Percentiles rank a stretch among this genome's conserved stretches.
These are phyloP conservation scores for Paedocypris micromegethes DNA, from an alignment of 2,797 vertebrate species.

Conservation along the genomic window DNA sequence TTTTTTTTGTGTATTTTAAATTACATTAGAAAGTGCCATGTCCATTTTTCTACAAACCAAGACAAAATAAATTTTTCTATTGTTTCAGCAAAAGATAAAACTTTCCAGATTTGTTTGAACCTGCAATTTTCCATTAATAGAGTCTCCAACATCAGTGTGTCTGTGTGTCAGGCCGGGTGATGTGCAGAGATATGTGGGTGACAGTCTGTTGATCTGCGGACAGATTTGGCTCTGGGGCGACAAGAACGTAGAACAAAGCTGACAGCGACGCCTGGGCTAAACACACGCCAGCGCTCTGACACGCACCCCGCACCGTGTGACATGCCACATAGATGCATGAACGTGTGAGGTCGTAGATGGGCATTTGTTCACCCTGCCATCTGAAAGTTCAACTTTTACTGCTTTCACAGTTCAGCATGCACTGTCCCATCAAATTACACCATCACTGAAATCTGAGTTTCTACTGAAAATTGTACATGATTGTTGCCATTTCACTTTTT, in stretches of 20 bases:
- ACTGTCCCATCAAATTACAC: not conserved
- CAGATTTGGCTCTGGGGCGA: slow-evolving; percentile 38
- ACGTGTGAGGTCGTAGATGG: slow-evolving; percentile 26
- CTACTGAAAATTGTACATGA: not conserved
- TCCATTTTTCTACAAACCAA: too few relatives aligned
- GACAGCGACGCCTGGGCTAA: slow-evolving; percentile 38
- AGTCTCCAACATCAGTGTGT: not conserved
- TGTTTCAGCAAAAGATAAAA: not conserved
- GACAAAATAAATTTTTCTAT: too few relatives aligned
- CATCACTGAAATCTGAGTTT: not conserved
- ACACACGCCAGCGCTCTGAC: slow-evolving; percentile 22
- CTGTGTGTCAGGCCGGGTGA: slow-evolving; percentile 3
- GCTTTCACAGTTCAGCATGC: slow-evolving; percentile 8
- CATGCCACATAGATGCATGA: not conserved
- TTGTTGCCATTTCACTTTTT: too few relatives aligned
- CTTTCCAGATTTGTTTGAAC: not conserved
- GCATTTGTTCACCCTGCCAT: not conserved
- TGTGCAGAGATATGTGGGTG: slow-evolving; percentile 30
- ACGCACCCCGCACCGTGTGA: slow-evolving; percentile 1
- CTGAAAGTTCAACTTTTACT: slow-evolving; percentile 11
- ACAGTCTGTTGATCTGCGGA: slow-evolving; percentile 38
- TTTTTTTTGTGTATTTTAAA: too few relatives aligned
- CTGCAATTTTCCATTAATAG: slow-evolving; percentile 1
- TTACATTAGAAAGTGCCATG: too few relatives aligned
- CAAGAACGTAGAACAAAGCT: slow-evolving; percentile 35